Evolutionary conservation across 1,140 invertebrate genomes (phyloP), one percentile per base, ranked within the genome.

Genomic region (Zaprionus ghesquierei): DNA sequence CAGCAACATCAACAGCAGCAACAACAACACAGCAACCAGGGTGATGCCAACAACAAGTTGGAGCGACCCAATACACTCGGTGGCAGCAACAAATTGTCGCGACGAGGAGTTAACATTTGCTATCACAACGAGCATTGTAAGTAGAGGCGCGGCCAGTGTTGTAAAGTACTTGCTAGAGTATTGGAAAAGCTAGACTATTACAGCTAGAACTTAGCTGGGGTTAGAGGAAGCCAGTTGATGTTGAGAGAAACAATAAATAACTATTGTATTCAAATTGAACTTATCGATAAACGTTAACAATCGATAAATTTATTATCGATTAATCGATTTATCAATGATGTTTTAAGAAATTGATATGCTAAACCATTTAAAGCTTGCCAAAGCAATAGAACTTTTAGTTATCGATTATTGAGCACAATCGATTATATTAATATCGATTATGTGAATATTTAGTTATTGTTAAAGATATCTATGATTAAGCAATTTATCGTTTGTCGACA

Each of bases 61-160:
- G 96, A 96, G 92, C 93, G 96, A 77, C 96, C 96, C 41, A 96
- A 94, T 79, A 95, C 95, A 58, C 93, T 96, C 79, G 94, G 95
- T 58, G 95, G 95, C 63, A 94, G 95, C 65, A 95, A 95, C 72
- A 96, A 95, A 90, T 92, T 95, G 62, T 94, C 95, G 66, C 94
- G 95, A 79, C 94, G 95, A 80, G 92, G 94, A 20, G 81, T 91
- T 50, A 91, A 91, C 69, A 94, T 95, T 87, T 95, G 95, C 92
- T 96, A 95, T 92, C 95, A 95, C 93, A 94, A 94, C 86, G 95
- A 95, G 79, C 94, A 95, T 79, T 95, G 95, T 94, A 92, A 94
- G 94, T 93, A 77, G 20, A 61, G 13, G n/a, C 13, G n/a, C 25
- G 9, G 46, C 18, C 23, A 31, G 13, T 33, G 18, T 68, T 44